Evolutionary conservation across 2,113 vertebrate species (phyloP), one percentile per base, ranked within the genome.

Genomic region (Aleadryas rufinucha): DNA sequence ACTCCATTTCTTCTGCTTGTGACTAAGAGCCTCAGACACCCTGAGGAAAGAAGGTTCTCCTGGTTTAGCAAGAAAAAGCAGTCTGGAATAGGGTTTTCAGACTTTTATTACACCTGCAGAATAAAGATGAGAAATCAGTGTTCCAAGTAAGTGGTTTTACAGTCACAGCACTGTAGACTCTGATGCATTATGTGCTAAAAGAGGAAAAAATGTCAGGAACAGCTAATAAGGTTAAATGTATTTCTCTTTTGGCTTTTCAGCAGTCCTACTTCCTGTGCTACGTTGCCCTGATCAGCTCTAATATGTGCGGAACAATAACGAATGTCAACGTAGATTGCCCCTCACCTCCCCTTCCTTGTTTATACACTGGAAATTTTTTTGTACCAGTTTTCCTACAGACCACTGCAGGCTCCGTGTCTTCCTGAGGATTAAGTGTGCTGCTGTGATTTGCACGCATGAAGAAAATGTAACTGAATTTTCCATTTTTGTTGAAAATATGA

Each of bases 71-170:
- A 74, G 93, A 85, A 94, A 88, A 93, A 92, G 90, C 88, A 86
- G 92, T 90, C 90, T 95, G 86, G 85, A 94, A n/a, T 66, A 87
- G 80, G 64, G 52, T 88, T 96, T 95, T 90, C 85, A 86, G 93
- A 75, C 86, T 88, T 89, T 2, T 56, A 50, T 96, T 94, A 75
- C 85, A 87, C 37, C 85, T 90, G 64, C 41, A 2, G 93, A 96
- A 95, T 97, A 94, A 90, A 95, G 84, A 95, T 95, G 96, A 95
- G 96, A 82, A 92, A 91, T 84, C 86, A 71, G 61, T 68, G 79
- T 95, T 95, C 90, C 90, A 89, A 96, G 83, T 81, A 94, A 63
- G 60, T 93, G 92, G 49, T 95, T 92, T 92, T 92, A 63, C 64
- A 92, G 76, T 87, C 72, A 42, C 5, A 18, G 75, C 64, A n/a